Conservation (phyloP, 2,888 invertebrate genomes). For the Scaptomyza tumidula region DNA sequence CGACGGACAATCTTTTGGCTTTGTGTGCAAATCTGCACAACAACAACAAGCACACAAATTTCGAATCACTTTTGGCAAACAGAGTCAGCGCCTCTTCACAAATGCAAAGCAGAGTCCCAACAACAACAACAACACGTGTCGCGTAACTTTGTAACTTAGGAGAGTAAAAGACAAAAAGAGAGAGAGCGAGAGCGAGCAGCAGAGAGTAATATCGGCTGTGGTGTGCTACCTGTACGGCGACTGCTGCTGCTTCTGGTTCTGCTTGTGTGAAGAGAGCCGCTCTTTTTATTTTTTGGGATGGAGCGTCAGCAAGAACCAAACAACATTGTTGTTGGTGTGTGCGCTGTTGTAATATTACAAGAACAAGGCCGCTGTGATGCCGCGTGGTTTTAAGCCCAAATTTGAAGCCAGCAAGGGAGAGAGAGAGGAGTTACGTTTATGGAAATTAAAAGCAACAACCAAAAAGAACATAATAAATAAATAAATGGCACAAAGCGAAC, state of each 20-base stretch:
- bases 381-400: conserved; percentile 53
- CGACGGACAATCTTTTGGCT: conserved; percentile 64
- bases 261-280: conserved; percentile 12
- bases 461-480: conserved; percentile 8
- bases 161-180: conserved; percentile 11
- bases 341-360: conserved; percentile 63
- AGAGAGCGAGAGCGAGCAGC: conserved; percentile 13
- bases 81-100: neutral
- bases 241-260: conserved; percentile 5
- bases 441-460: conserved; percentile 37
- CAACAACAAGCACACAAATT: conserved; percentile 30
- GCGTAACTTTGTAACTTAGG: conserved; percentile 36
- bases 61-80: conserved; percentile 42
- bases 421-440: conserved; percentile 40
- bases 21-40: neutral
- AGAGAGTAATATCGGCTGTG: conserved; percentile 10
- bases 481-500: conserved; percentile 14
- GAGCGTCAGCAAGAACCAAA: conserved; percentile 20
- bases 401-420: conserved; percentile 19
- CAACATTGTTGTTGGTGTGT: neutral
- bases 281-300: conserved; percentile 12
- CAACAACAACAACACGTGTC: conserved; percentile 68
- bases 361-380: conserved; percentile 41
- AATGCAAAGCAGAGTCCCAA: conserved; percentile 12
- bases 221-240: conserved; percentile 28